These are phyloP conservation scores for Leucosticte australis DNA, from an alignment of 2,113 vertebrate species.

Conservation along the genomic window DNA sequence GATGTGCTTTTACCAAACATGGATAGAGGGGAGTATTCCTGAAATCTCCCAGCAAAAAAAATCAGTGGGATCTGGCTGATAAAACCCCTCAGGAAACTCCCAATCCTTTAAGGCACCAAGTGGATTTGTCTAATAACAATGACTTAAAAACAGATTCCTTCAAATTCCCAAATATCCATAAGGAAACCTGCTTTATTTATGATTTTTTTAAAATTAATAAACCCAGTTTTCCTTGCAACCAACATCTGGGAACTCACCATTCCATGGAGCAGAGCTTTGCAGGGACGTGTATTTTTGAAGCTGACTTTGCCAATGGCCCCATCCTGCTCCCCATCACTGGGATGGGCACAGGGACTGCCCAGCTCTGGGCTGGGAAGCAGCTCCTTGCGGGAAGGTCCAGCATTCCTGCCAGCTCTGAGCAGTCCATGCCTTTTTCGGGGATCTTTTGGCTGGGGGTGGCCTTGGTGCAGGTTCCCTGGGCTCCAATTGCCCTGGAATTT, in stretches of 20 bases:
- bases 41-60: background rate
- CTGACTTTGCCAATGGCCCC: background rate
- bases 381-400: background rate
- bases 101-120: background rate
- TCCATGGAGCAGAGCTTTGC: background rate
- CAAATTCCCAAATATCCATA: background rate
- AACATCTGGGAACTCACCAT: background rate
- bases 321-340: background rate
- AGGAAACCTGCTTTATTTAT: background rate
- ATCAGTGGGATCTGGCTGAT: background rate
- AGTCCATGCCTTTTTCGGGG: background rate
- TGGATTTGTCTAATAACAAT: background rate
- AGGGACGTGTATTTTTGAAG: rapidly evolving
- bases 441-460: background rate
- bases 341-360: background rate
- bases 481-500: background rate
- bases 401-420: background rate
- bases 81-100: background rate
- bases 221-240: background rate
- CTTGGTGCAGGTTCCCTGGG: background rate
- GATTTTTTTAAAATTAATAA: background rate
- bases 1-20: background rate
- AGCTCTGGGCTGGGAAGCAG: background rate
- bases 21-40: rapidly evolving
- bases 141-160: background rate